Conservation (phyloP, 2,888 invertebrate species). For the Tubulanus polymorphus region DNA sequence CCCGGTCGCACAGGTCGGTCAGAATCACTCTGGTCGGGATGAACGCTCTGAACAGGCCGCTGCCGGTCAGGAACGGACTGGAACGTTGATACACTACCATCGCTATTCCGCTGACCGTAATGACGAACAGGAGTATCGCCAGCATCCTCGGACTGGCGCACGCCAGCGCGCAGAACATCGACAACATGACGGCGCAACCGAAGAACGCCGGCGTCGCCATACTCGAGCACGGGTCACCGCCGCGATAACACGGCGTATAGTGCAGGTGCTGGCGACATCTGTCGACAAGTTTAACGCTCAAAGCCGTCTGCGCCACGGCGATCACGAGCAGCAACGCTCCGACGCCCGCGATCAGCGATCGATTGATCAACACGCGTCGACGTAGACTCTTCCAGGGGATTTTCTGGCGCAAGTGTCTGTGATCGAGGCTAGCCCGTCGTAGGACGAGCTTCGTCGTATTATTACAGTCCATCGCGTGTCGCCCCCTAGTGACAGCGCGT, state of each 20-base stretch:
- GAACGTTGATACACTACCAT: slow-evolving; percentile 1
- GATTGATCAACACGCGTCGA: not conserved
- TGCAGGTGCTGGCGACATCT: slow-evolving; percentile 1
- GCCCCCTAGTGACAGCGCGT: no score
- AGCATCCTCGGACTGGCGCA: slow-evolving; percentile 11
- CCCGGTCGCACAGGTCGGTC: not conserved
- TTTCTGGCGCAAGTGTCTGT: no score
- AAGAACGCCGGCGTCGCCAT: slow-evolving; percentile 9
- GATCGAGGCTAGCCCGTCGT: no score
- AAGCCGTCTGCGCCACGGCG: not conserved
- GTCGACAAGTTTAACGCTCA: not conserved
- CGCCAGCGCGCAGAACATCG: slow-evolving; percentile 11
- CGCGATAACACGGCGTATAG: not conserved
- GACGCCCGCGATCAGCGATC: not conserved
- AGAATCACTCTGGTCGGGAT: not conserved
- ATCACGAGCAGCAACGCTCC: not conserved
- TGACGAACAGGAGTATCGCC: slow-evolving; percentile 7
- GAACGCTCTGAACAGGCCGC: not conserved
- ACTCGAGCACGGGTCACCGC: slow-evolving; percentile 10
- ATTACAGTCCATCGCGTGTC: no score
- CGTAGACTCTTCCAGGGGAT: not conserved
- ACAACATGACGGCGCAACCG: slow-evolving; percentile 7
- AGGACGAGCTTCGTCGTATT: no score
- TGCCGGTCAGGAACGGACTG: not conserved
- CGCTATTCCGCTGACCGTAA: slow-evolving; percentile 8